Conservation (phyloP, 2,888 invertebrate species). For the Thumatha senex region DNA sequence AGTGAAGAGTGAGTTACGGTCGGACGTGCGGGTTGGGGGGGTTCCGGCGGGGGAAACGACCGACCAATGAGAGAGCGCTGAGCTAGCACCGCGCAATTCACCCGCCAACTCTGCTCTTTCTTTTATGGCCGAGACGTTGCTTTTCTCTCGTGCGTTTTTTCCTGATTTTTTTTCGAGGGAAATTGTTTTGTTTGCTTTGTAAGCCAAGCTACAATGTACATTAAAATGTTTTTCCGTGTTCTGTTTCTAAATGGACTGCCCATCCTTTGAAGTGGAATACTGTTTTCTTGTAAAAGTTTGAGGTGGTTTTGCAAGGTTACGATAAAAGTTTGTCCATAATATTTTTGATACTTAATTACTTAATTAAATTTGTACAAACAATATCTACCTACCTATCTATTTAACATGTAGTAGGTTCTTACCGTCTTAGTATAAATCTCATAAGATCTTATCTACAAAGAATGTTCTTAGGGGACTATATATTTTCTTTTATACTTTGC, state of each 20-base stretch:
- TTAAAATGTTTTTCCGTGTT: conserved; percentile 64
- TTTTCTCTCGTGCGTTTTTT: conserved; percentile 77
- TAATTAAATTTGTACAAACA: background rate
- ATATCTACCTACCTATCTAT: no score
- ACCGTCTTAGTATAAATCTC: background rate
- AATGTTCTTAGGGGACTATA: no score
- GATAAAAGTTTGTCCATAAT: conserved; percentile 1
- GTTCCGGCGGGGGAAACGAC: conserved; percentile 40
- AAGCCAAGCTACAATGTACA: conserved; percentile 70
- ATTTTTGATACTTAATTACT: background rate
- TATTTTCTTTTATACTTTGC: no score
- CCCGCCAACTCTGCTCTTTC: conserved; percentile 81
- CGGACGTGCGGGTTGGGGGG: conserved; percentile 48
- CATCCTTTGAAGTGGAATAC: conserved; percentile 35
- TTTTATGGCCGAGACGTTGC: conserved; percentile 79
- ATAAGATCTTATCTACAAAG: no score
- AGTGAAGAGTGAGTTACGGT: conserved; percentile 83
- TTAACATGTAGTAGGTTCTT: background rate
- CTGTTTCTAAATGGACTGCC: conserved; percentile 42
- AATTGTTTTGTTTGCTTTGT: conserved; percentile 80
- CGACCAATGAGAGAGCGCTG: conserved; percentile 75
- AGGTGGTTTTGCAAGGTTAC: background rate
- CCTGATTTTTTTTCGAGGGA: conserved; percentile 71
- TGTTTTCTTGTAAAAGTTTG: conserved; percentile 13
- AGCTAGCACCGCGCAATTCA: conserved; percentile 69